A percentile compares a stretch with the other conserved stretches of the same genome.
Evolutionary conservation across 1,140 invertebrate species (phyloP).

Genomic region (Epicauta chinensis): DNA sequence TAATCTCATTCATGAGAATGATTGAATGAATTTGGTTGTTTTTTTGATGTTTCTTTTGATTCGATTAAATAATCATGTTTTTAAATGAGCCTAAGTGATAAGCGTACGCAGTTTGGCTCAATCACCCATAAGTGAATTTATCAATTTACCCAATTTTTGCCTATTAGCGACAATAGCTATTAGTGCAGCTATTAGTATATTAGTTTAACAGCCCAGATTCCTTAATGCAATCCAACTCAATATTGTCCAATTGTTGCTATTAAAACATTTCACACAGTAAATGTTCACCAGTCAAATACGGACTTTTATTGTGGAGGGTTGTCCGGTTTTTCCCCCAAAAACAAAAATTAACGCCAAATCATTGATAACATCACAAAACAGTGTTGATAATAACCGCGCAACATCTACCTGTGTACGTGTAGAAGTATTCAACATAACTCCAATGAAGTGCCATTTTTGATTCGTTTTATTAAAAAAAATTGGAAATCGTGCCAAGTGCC

Average conservation of each 20-base stretch:
- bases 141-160: constrained; percentile 47
- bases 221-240: constrained; percentile 44
- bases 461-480: no score
- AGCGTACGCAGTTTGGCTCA: constrained; percentile 37
- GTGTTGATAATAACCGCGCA: no score
- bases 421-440: no score
- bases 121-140: constrained; percentile 44
- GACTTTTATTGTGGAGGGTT: constrained; percentile 34
- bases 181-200: constrained; percentile 44
- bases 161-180: constrained; percentile 45
- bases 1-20: no score
- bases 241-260: constrained; percentile 44
- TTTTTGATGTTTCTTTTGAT: no score
- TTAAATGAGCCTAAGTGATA: constrained; percentile 13
- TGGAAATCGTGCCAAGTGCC: no score
- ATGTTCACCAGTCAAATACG: constrained; percentile 37
- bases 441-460: no score
- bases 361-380: no score
- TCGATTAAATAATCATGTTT: no score
- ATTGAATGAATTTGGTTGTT: no score
- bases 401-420: no score
- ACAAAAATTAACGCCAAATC: not conserved
- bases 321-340: constrained; percentile 2
- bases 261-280: constrained; percentile 42
- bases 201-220: constrained; percentile 43